Evolutionary conservation across 2,113 vertebrate species (phyloP).

Genomic region (Eulacestoma nigropectus): DNA sequence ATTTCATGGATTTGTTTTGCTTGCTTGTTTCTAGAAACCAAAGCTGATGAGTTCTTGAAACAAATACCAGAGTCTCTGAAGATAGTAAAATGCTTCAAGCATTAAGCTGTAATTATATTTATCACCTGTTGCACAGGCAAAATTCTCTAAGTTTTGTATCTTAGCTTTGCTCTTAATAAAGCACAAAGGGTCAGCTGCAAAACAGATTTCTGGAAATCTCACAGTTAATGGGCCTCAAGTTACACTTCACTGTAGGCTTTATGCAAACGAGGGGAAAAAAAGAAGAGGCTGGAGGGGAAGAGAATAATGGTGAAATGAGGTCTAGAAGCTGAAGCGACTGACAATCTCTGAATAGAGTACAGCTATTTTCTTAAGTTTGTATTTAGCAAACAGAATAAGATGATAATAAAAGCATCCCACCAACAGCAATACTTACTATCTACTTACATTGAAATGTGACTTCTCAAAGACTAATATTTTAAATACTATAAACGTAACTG

Average conservation of each 20-base stretch:
- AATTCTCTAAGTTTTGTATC: neutral
- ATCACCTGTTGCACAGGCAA: neutral
- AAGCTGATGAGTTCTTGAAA: neutral
- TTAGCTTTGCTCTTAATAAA: neutral
- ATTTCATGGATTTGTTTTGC: neutral
- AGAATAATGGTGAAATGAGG: neutral
- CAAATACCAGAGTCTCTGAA: neutral
- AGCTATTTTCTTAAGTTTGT: neutral
- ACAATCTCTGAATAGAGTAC: neutral
- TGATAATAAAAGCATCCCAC: neutral
- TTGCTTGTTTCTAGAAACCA: neutral
- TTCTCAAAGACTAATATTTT: neutral
- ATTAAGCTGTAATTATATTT: neutral
- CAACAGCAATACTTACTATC: neutral
- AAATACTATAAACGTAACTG: neutral
- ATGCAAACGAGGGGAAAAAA: neutral
- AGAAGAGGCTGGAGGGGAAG: accelerated
- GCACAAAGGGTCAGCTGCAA: neutral
- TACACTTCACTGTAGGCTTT: neutral
- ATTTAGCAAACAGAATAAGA: neutral
- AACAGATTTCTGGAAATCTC: neutral
- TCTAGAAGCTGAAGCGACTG: neutral
- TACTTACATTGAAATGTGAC: neutral
- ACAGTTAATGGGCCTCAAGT: neutral
- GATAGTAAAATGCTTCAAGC: neutral